A percentile compares a stretch with the other conserved stretches of the same genome.
These are phyloP conservation scores for Heteromyza rotundicornis DNA, from an alignment of 2,888 invertebrate genomes.

Conservation along the genomic window DNA sequence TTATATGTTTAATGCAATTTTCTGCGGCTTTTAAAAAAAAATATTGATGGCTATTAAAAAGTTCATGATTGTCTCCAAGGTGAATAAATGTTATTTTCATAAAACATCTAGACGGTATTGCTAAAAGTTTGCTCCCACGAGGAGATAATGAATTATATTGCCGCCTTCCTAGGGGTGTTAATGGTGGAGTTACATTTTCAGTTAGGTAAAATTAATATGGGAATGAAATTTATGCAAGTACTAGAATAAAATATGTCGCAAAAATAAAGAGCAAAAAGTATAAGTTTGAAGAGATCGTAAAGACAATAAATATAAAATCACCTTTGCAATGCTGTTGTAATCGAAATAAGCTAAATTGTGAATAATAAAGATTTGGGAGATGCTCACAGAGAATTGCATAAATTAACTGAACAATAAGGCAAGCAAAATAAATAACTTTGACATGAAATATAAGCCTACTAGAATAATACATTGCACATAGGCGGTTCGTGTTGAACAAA, in stretches of 20 bases:
- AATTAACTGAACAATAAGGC: slow-evolving; percentile 11
- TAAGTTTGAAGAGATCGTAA: neutral
- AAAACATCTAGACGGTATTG: neutral
- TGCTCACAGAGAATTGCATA: slow-evolving; percentile 10
- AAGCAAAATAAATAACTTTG: slow-evolving; percentile 9
- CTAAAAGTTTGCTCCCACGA: neutral
- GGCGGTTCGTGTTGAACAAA: too few species aligned
- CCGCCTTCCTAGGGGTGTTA: neutral
- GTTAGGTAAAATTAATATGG: neutral
- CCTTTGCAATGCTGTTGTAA: slow-evolving; percentile 9
- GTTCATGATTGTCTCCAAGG: slow-evolving; percentile 39
- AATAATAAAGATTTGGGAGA: slow-evolving; percentile 18
- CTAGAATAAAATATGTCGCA: slow-evolving; percentile 12
- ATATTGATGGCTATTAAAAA: slow-evolving; percentile 48
- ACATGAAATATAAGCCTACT: slow-evolving; percentile 1
- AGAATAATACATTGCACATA: too few species aligned
- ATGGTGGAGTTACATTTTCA: too few species aligned
- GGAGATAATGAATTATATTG: neutral
- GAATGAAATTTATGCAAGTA: slow-evolving; percentile 22
- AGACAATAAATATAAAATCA: slow-evolving; percentile 20
- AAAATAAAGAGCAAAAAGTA: slow-evolving; percentile 9
- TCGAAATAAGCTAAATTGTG: neutral
- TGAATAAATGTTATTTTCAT: slow-evolving; percentile 10
- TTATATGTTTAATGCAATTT: too few species aligned
- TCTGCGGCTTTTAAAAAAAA: too few species aligned